Base-by-base conservation (phyloP, 2,113 vertebrate species). In the Thalassoma bifasciatum region DNA sequence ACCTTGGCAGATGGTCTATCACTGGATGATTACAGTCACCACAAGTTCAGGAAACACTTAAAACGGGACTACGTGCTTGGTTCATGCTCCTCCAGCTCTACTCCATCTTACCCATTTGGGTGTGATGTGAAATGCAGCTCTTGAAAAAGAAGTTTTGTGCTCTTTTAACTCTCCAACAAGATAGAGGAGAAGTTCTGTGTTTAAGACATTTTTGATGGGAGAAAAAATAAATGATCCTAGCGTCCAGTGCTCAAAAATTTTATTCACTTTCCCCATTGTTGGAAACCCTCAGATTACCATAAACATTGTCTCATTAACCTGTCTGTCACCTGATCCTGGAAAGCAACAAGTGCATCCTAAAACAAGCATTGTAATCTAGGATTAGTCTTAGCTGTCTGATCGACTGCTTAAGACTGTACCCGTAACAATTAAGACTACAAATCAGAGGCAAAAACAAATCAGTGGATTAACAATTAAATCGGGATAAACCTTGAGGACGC, bases 311-410 rank as follows among this genome's bases (percentile, higher is more conserved):
- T 46, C 17, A 46, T 46, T 46, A 46, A 46, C 44, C 44, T 46
- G 44, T 46, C 44, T 46, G 44, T 17, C 26, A 47, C 8, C 4
- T 23, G 34, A 51, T 16, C 7, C 66, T 54, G 47, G 34, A 13
- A 1, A 46, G 14, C 2, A 44, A 52, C 38, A 8, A 58, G 30
- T 50, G 66, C 69, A 36, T 36, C 63, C 24, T 75, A 59, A 82
- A 72, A 65, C 49, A 59, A 66, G 37, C 3, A 19, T 14, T 57
- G 40, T 84, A 72, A 82, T 79, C 67, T 63, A 50, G 67, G 72
- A 84, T 86, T 84, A 72, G 73, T 30, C 57, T 47, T 30, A 21
- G 17, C 24, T 1, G 69, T 66, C 51, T 81, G 53, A 54, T 26
- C 16, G 13, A 46, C 44, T 46, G 44, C 44, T 54, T 53, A 23